These are phyloP conservation scores for Hystrix cristata DNA, from an alignment of 2,113 vertebrate genomes.

Conservation along the genomic window DNA sequence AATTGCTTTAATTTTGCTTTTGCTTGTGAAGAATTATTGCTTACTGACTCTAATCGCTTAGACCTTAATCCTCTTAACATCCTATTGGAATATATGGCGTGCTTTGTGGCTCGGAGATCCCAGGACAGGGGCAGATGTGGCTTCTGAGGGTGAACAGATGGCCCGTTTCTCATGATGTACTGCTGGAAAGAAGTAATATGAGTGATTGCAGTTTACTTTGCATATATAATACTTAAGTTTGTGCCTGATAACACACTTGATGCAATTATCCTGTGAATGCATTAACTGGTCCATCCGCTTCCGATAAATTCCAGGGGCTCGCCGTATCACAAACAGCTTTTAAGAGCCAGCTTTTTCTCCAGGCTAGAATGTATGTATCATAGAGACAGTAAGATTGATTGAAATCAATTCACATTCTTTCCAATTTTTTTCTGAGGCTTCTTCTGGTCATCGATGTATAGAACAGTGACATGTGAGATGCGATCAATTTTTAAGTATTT, in stretches of 20 bases:
- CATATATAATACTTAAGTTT: constrained; percentile 39
- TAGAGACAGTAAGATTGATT: constrained; percentile 51
- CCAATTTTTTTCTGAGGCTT: constrained; percentile 44
- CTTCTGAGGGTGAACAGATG: constrained; percentile 60
- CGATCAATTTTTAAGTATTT: not conserved
- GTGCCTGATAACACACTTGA: constrained; percentile 63
- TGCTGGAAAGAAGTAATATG: not conserved
- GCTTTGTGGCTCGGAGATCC: constrained; percentile 36
- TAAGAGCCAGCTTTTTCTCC: not conserved
- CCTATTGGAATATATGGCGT: constrained; percentile 35
- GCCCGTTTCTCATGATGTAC: not conserved
- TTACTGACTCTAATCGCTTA: not conserved
- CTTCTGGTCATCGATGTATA: constrained; percentile 29
- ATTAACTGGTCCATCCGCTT: constrained; percentile 14
- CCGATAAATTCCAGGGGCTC: constrained; percentile 35
- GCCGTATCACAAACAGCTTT: constrained; percentile 10
- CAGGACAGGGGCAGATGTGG: not conserved
- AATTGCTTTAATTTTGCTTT: constrained; percentile 60
- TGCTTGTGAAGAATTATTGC: constrained; percentile 7
- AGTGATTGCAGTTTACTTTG: constrained; percentile 39
- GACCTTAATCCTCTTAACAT: constrained; percentile 54
- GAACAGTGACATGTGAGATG: not conserved
- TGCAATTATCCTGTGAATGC: constrained; percentile 46
- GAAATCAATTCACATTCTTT: constrained; percentile 64
- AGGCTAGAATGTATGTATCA: not conserved